Base-by-base conservation (phyloP, 1,140 invertebrate species). In the Orchesella cincta region DNA sequence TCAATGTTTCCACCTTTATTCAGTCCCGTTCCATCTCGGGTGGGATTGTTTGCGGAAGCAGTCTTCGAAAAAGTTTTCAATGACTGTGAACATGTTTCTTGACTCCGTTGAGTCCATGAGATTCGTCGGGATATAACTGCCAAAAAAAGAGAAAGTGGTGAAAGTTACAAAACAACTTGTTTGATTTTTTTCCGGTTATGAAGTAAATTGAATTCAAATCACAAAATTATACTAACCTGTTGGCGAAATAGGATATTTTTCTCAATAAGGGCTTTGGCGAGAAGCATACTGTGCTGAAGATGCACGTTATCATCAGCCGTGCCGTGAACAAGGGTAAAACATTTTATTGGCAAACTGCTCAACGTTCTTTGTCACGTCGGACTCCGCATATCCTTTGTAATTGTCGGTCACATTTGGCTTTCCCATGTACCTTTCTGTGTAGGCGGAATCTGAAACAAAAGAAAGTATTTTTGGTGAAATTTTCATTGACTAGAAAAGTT, bases 401-500 rank as follows among this genome's bases (percentile, higher is more conserved):
- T 98, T 98, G 70, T 94, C 93, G 14, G 92, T 93, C 12, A 93
- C 90, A 83, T 93, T 94, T n/a, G 95, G 94, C 26, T 92, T 89
- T 12, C 94, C 94, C 92, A 98, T 94, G 85, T 95, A 97, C 20
- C 94, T 88, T 84, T 98, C 96, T 39, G 95, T 92, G 84, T 97
- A 98, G n/a, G 5, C 93, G 28, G 95, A 95, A 87, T 98, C 96
- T 98, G n/a, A n/a, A n/a, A n/a, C n/a, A n/a, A n/a, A n/a, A n/a
- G n/a, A n/a, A n/a, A n/a, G n/a, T n/a, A n/a, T n/a, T n/a, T n/a
- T n/a, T n/a, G n/a, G n/a, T n/a, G n/a, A n/a, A n/a, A n/a, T n/a
- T n/a, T n/a, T n/a, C n/a, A n/a, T n/a, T n/a, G n/a, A n/a, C n/a
- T n/a, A n/a, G n/a, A n/a, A n/a, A n/a, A n/a, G n/a, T n/a, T n/a